These are phyloP conservation scores for Sparus aurata DNA, from an alignment of 2,797 vertebrate species.

Conservation along the genomic window DNA sequence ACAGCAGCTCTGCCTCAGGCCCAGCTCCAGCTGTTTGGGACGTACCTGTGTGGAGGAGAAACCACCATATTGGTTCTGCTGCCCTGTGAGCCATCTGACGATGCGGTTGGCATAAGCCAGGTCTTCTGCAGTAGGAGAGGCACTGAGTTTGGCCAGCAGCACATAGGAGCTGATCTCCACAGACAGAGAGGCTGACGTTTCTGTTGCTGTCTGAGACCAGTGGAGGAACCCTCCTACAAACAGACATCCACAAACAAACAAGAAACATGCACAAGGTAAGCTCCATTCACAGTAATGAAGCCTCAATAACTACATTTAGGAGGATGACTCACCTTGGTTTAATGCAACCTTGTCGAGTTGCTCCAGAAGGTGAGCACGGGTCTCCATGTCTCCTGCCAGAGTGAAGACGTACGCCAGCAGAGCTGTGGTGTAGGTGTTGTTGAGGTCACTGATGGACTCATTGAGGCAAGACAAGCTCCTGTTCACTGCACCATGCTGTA, in stretches of 20 bases:
- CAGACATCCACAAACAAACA: background rate
- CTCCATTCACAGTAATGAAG: background rate
- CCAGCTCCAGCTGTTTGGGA: background rate
- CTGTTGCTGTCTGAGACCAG: conserved; percentile 72
- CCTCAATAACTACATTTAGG: background rate
- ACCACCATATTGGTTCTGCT: conserved; percentile 88
- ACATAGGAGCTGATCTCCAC: conserved; percentile 90
- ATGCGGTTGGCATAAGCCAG: conserved; percentile 77
- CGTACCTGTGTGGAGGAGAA: conserved; percentile 92
- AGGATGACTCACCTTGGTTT: conserved; percentile 70
- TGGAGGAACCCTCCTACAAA: conserved; percentile 72
- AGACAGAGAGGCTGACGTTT: conserved; percentile 76
- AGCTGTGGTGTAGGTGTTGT: conserved; percentile 83
- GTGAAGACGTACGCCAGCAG: conserved; percentile 89
- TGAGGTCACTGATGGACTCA: conserved; percentile 57
- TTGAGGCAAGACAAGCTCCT: conserved; percentile 82
- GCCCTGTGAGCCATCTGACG: conserved; percentile 85
- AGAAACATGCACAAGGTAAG: background rate
- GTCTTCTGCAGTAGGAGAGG: conserved; percentile 74
- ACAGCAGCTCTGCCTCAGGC: no score
- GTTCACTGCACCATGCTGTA: conserved; percentile 74
- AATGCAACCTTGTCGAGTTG: conserved; percentile 67
- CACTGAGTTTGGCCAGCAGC: conserved; percentile 84
- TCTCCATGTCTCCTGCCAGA: conserved; percentile 83
- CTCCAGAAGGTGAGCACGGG: conserved; percentile 69